phyloP scores from a whole-genome alignment of 2,797 vertebrate genomes.

The Esox masquinongy region DNA sequence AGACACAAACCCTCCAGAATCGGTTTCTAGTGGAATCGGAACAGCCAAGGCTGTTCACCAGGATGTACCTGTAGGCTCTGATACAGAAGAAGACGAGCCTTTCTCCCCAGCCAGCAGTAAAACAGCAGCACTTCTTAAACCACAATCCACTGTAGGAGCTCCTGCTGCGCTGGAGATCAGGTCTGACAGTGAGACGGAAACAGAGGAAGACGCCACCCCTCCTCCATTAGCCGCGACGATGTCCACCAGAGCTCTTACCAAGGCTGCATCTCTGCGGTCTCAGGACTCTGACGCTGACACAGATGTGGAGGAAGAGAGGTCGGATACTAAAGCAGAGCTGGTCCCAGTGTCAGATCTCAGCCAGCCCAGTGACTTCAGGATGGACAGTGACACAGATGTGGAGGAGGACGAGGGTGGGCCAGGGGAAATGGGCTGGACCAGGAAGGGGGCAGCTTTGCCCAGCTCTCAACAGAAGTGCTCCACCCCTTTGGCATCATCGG shows the following conservation, averaged over 20 bases:
- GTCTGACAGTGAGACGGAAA: constrained; percentile 75
- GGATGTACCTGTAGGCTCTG: constrained; percentile 44
- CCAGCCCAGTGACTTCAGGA: constrained; percentile 1
- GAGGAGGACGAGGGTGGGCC: constrained; percentile 40
- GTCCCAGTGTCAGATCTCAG: background rate
- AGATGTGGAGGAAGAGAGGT: constrained; percentile 34
- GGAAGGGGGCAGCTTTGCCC: constrained; percentile 27
- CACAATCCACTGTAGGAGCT: background rate
- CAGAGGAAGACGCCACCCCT: constrained; percentile 47
- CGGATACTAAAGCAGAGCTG: background rate
- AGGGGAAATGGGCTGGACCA: constrained; percentile 8
- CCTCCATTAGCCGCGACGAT: background rate
- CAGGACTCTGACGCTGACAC: constrained; percentile 40
- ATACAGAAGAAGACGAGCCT: constrained; percentile 54
- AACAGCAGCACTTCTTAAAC: constrained; percentile 3
- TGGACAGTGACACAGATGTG: constrained; percentile 54
- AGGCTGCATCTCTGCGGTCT: background rate
- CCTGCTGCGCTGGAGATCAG: constrained; percentile 45
- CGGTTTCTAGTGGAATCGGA: constrained; percentile 18
- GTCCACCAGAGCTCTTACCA: constrained; percentile 1
- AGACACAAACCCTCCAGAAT: constrained; percentile 30
- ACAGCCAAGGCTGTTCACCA: constrained; percentile 6
- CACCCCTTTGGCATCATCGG: constrained; percentile 54
- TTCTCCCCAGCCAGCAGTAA: constrained; percentile 15
- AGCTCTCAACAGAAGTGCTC: constrained; percentile 58